phyloP scores from a whole-genome alignment of 2,888 invertebrate genomes.

The Brenthis daphne region DNA sequence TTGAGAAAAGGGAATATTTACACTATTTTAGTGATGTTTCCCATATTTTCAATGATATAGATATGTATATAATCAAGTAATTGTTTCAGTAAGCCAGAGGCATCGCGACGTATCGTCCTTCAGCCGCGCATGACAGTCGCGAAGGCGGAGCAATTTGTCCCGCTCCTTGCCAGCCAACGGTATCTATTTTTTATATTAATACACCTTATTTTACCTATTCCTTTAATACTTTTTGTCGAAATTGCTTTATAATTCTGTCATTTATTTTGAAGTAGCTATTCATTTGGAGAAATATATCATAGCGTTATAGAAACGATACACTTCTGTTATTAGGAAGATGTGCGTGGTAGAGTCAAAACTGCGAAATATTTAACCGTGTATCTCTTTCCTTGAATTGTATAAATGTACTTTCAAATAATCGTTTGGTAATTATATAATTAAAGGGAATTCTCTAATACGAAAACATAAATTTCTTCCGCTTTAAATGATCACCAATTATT shows the following conservation, averaged over 20 bases:
- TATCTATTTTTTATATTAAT: slow-evolving; percentile 33
- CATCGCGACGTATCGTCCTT: slow-evolving; percentile 69
- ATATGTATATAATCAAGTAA: slow-evolving; percentile 9
- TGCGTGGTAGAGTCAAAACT: too few species aligned
- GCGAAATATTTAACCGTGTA: too few species aligned
- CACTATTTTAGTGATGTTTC: not conserved
- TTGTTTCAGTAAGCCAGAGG: slow-evolving; percentile 72
- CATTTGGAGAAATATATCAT: too few species aligned
- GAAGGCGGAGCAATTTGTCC: slow-evolving; percentile 62
- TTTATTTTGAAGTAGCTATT: too few species aligned
- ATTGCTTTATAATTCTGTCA: not conserved
- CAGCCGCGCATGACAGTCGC: slow-evolving; percentile 74
- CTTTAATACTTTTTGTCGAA: not conserved
- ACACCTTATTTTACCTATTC: not conserved
- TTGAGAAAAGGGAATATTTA: not conserved
- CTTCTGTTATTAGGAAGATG: too few species aligned
- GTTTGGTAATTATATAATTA: too few species aligned
- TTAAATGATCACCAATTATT: too few species aligned
- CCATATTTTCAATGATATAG: not conserved
- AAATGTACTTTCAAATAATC: too few species aligned
- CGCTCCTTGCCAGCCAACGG: slow-evolving; percentile 56
- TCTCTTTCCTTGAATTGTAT: too few species aligned
- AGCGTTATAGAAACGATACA: too few species aligned
- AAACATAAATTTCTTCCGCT: too few species aligned
- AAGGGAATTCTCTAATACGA: too few species aligned